Percentiles rank a stretch among this genome's conserved stretches.
phyloP scores from a whole-genome alignment of 2,888 invertebrate species.

The Hydropsyche betteni region DNA sequence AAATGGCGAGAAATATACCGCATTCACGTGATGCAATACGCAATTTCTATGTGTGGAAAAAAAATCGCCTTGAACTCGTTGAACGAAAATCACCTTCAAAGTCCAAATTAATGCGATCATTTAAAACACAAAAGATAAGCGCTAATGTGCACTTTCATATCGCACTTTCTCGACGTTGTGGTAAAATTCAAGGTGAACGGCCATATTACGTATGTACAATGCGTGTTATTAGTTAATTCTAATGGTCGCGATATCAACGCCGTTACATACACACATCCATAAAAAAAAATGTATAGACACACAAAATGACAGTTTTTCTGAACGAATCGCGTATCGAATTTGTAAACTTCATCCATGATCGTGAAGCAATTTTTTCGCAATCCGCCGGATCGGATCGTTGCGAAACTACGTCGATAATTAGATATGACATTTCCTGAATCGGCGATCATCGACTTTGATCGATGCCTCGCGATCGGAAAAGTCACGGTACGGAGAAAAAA shows the following conservation, averaged over 20 bases:
- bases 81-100: slow-evolving; percentile 3
- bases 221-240: too few species aligned
- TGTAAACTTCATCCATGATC: too few species aligned
- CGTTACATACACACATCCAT: too few species aligned
- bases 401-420: not conserved
- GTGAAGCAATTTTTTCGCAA: too few species aligned
- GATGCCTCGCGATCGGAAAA: not conserved
- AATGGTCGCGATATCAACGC: too few species aligned
- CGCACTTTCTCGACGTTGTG: slow-evolving; percentile 28
- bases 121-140: slow-evolving; percentile 18
- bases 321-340: too few species aligned
- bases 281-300: too few species aligned
- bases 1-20: too few species aligned
- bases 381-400: not conserved
- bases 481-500: slow-evolving; percentile 1
- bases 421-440: slow-evolving; percentile 29
- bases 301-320: too few species aligned
- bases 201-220: not conserved
- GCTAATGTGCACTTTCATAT: slow-evolving; percentile 22
- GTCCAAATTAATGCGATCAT: slow-evolving; percentile 8
- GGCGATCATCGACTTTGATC: slow-evolving; percentile 11
- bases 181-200: slow-evolving; percentile 26
- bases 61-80: slow-evolving; percentile 25
- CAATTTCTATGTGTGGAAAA: too few species aligned
- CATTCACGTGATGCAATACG: too few species aligned